Evolutionary conservation across 2,797 vertebrate genomes (phyloP), one percentile per base, ranked within the genome.

Genomic region (Dendrocincla tyrannina): DNA sequence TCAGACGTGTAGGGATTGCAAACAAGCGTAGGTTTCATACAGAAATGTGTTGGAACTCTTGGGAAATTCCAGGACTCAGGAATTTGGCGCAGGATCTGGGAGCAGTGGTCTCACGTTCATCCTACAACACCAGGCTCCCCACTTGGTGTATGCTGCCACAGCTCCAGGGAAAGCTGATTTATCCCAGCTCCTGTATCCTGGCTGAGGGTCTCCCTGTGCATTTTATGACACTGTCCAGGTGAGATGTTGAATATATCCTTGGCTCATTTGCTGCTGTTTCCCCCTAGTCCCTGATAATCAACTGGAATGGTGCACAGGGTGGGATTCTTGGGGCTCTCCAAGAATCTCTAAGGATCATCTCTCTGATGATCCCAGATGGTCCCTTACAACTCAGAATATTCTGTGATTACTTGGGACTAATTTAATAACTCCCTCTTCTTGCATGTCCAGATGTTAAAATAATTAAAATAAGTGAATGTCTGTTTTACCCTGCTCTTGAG

Each of bases 61-160:
- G 1, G 25, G 25, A 73, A 27, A 50, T 58, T 58, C 70, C 39
- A 35, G 35, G 42, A 8, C 32, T 63, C 19, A 2, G 66, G 11
- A 30, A 27, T 64, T 10, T 33, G 46, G 47, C 18, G 17, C 8
- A 10, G 28, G 32, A 10, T 17, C 13, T 6, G 15, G n/a, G 28
- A 35, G 12, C 1, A 25, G 33, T 0, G 4, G 49, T 33, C 49
- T 56, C 27, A 10, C 0, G 0, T 25, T 50, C 15, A 1, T 66
- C 27, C 39, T 24, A 8, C 2, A 7, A 22, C 64, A 42, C 39
- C 0, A 3, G 39, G 18, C 17, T 79, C 27, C n/a, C 44, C 37
- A 25, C 41, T 50, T 55, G 68, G 9, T 13, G 46, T 32, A 19
- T 64, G 25, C 41, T 67, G 75, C 64, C 76, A 30, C 17, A 25